These are phyloP conservation scores for Cabera pusaria DNA, from an alignment of 2,888 invertebrate species.

Conservation along the genomic window DNA sequence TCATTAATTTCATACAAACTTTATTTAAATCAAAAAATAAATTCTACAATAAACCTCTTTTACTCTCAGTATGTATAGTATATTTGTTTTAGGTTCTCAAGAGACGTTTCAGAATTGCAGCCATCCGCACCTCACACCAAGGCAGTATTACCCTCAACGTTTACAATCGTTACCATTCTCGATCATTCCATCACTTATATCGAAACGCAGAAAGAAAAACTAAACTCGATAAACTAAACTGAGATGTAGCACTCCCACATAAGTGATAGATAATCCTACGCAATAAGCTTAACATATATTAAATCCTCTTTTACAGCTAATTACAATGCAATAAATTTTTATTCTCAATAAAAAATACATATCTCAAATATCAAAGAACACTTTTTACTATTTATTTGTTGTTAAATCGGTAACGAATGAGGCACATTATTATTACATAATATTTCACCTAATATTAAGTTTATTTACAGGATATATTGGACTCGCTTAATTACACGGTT, in stretches of 20 bases:
- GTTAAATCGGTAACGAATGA: slow-evolving; percentile 77
- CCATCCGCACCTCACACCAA: slow-evolving; percentile 19
- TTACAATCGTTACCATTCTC: slow-evolving; percentile 17
- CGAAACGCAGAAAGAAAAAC: slow-evolving; percentile 29
- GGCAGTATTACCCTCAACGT: slow-evolving; percentile 35
- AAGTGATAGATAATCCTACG: slow-evolving; percentile 63
- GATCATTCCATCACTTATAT: slow-evolving; percentile 22
- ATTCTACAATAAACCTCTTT: slow-evolving; percentile 77
- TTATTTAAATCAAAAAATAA: slow-evolving; percentile 84
- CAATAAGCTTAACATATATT: slow-evolving; percentile 80
- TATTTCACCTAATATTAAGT: slow-evolving; percentile 41
- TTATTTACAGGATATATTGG: slow-evolving; percentile 46
- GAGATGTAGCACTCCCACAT: slow-evolving; percentile 36
- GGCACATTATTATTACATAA: slow-evolving; percentile 72
- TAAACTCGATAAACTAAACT: slow-evolving; percentile 27
- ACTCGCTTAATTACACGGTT: slow-evolving; percentile 42
- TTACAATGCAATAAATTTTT: slow-evolving; percentile 77
- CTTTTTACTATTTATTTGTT: slow-evolving; percentile 59
- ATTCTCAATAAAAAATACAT: slow-evolving; percentile 76
- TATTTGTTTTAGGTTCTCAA: slow-evolving; percentile 69
- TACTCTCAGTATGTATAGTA: slow-evolving; percentile 70
- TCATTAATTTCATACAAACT: slow-evolving; percentile 75
- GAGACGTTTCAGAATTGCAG: slow-evolving; percentile 25
- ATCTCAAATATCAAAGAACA: slow-evolving; percentile 78
- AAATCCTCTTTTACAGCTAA: slow-evolving; percentile 75